Percentiles rank a stretch among this genome's conserved stretches.
Evolutionary conservation across 2,797 vertebrate species (phyloP).

Genomic region (Scolopax bukidnonensis): DNA sequence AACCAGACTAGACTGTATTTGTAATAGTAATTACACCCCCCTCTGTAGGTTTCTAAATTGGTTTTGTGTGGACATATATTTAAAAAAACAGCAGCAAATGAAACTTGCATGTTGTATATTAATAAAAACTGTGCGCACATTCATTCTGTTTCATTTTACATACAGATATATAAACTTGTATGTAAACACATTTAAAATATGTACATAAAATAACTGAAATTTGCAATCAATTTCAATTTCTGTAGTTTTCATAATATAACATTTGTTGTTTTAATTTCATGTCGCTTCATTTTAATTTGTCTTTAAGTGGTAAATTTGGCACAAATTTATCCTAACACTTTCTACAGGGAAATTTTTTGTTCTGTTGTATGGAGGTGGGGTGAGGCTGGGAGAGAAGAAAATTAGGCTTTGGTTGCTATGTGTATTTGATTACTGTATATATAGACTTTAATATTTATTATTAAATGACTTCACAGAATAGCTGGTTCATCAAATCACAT

Average conservation of each 20-base stretch:
- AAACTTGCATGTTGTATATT: not conserved
- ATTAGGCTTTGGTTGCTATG: not conserved
- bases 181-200: not conserved
- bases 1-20: not conserved
- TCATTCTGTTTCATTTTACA: not conserved
- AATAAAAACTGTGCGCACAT: not conserved
- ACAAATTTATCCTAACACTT: not conserved
- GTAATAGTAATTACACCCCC: rapidly evolving
- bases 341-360: not conserved
- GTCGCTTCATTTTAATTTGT: not conserved
- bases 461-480: not conserved
- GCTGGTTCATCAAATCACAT: not conserved
- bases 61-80: not conserved
- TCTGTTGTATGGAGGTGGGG: not conserved
- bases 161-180: not conserved
- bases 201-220: not conserved
- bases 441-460: not conserved
- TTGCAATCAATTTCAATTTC: not conserved
- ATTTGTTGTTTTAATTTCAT: not conserved
- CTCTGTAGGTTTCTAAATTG: not conserved
- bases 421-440: not conserved
- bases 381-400: not conserved
- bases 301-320: not conserved
- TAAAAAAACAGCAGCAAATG: not conserved
- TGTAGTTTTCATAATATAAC: not conserved